These are phyloP conservation scores for Sphaeridia pumilis DNA, from an alignment of 2,888 invertebrate genomes.

Conservation along the genomic window DNA sequence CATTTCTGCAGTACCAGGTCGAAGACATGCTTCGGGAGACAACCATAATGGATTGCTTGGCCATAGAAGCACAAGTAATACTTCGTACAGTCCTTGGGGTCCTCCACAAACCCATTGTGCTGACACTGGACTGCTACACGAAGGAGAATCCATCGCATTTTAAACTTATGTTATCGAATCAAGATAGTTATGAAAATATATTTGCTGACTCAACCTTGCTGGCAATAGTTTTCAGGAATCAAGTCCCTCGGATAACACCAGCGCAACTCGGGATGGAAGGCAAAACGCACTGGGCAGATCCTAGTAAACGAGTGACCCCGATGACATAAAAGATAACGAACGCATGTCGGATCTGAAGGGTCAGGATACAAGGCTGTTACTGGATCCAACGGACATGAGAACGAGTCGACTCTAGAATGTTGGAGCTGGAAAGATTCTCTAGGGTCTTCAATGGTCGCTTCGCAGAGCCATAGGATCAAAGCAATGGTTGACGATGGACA, in stretches of 20 bases:
- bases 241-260: conserved; percentile 18
- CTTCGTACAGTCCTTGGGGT: conserved; percentile 25
- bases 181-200: not conserved
- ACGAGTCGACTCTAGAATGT: too few species aligned
- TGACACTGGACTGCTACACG: conserved; percentile 5
- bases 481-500: too few species aligned
- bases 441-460: too few species aligned
- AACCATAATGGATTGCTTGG: conserved; percentile 20
- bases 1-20: conserved; percentile 20
- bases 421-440: too few species aligned
- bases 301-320: conserved; percentile 20
- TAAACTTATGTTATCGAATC: not conserved
- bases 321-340: conserved; percentile 24
- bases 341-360: conserved; percentile 16
- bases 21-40: conserved; percentile 17
- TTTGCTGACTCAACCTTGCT: conserved; percentile 8
- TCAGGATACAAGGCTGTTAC: conserved; percentile 22
- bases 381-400: conserved; percentile 28
- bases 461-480: too few species aligned
- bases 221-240: conserved; percentile 13
- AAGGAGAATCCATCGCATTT: too few species aligned
- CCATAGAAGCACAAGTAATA: conserved; percentile 28
- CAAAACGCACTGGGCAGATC: conserved; percentile 15
- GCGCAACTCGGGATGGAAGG: conserved; percentile 22
- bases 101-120: conserved; percentile 20